Evolutionary conservation across 2,888 invertebrate species (phyloP).

Genomic region (Drosophila meridiana): DNA sequence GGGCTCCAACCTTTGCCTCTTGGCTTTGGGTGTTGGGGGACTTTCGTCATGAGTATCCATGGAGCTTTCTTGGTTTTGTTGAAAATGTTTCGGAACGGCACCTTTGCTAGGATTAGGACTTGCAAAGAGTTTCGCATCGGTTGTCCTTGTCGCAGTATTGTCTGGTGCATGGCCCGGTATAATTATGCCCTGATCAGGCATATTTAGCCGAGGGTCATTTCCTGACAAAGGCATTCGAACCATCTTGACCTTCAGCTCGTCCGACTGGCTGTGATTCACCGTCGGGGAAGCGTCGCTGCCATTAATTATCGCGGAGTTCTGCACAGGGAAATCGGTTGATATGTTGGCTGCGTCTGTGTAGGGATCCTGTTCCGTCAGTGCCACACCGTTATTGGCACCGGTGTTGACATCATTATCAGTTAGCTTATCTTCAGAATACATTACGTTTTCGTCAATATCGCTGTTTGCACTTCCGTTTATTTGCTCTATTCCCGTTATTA

Average conservation of each 20-base stretch:
- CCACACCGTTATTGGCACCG: slow-evolving; percentile 16
- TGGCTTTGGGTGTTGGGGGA: not conserved
- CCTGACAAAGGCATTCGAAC: too few species aligned
- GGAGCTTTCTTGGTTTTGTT: not conserved
- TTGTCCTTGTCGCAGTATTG: not conserved
- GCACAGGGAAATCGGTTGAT: slow-evolving; percentile 69
- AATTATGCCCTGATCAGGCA: not conserved
- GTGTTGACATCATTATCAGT: slow-evolving; percentile 10
- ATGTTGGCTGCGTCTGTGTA: slow-evolving; percentile 74
- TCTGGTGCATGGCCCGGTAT: not conserved
- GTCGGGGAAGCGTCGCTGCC: slow-evolving; percentile 74
- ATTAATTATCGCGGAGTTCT: slow-evolving; percentile 76
- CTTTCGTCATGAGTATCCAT: slow-evolving; percentile 36
- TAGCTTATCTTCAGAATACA: not conserved
- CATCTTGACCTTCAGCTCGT: too few species aligned
- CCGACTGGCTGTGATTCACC: slow-evolving; percentile 78
- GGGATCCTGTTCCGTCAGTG: slow-evolving; percentile 74
- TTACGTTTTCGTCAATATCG: not conserved
- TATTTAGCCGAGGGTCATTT: not conserved
- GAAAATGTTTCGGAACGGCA: slow-evolving; percentile 14
- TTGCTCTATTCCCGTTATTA: not conserved
- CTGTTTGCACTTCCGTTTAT: not conserved
- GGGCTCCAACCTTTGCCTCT: slow-evolving; percentile 68
- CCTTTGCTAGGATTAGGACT: slow-evolving; percentile 31
- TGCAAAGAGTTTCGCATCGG: not conserved